Evolutionary conservation across 2,888 invertebrate genomes (phyloP).

Genomic region (Argyra leucocephala): DNA sequence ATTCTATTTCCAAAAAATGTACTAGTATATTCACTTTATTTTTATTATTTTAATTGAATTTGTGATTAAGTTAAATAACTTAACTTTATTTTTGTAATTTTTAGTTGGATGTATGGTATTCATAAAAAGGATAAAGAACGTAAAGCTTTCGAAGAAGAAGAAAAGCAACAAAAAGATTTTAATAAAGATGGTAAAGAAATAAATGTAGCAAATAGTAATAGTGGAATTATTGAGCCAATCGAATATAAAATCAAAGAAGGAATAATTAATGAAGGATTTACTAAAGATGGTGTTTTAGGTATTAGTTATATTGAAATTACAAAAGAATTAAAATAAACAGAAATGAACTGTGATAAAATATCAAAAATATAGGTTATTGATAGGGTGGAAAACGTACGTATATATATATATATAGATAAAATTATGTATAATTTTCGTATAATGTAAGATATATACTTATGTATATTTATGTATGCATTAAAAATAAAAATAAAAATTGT

Average conservation of each 20-base stretch:
- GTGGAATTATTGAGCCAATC: not conserved
- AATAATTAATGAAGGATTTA: not conserved
- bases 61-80: too few relatives aligned
- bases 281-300: not conserved
- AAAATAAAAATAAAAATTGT: too few relatives aligned
- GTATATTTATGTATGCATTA: too few relatives aligned
- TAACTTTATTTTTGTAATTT: not conserved
- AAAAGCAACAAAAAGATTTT: not conserved
- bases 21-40: too few relatives aligned
- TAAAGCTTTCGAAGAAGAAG: slow-evolving; percentile 15
- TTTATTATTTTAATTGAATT: too few relatives aligned
- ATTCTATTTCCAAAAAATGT: too few relatives aligned
- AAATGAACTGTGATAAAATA: not conserved
- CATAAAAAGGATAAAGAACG: slow-evolving; percentile 16
- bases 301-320: not conserved
- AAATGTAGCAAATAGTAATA: not conserved
- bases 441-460: too few relatives aligned
- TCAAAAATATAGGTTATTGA: not conserved
- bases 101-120: slow-evolving; percentile 19
- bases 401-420: too few relatives aligned
- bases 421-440: too few relatives aligned
- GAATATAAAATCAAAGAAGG: not conserved
- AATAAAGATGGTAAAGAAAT: slow-evolving; percentile 7
- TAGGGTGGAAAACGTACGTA: too few relatives aligned
- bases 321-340: not conserved